These are phyloP conservation scores for Onthophagus taurus DNA, from an alignment of 1,140 invertebrate species.

Conservation along the genomic window DNA sequence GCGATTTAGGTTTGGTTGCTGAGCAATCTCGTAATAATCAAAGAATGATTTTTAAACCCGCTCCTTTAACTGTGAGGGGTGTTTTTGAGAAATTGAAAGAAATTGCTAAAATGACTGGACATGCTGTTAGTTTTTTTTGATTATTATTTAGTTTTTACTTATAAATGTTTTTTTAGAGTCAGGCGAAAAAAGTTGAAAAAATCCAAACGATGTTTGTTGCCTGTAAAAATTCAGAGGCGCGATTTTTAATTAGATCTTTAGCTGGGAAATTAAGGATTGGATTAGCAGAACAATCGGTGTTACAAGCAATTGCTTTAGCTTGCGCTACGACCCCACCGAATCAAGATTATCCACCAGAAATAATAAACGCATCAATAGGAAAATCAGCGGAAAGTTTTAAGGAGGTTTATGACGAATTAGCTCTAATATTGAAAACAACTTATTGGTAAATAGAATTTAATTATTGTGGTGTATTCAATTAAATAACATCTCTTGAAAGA, in stretches of 20 bases:
- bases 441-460: constrained; percentile 62
- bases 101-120: constrained; percentile 81
- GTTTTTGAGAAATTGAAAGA: constrained; percentile 87
- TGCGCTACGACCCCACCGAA: constrained; percentile 60
- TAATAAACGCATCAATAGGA: constrained; percentile 51
- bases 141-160: neutral
- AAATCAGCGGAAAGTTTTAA: constrained; percentile 66
- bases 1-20: constrained; percentile 90
- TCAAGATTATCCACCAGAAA: constrained; percentile 55
- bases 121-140: constrained; percentile 39
- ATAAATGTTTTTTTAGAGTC: constrained; percentile 22
- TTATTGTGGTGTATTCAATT: no score
- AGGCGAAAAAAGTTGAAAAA: constrained; percentile 80
- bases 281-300: constrained; percentile 91
- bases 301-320: constrained; percentile 86
- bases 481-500: no score
- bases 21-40: constrained; percentile 85
- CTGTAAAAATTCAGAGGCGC: constrained; percentile 81
- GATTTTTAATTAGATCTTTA: constrained; percentile 85
- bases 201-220: constrained; percentile 90
- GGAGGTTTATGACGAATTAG: constrained; percentile 64
- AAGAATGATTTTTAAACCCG: constrained; percentile 73
- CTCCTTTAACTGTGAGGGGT: constrained; percentile 51
- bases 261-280: constrained; percentile 94
- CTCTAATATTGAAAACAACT: constrained; percentile 80